These are phyloP conservation scores for Phymastichus coffea DNA, from an alignment of 1,140 invertebrate species.

Conservation along the genomic window DNA sequence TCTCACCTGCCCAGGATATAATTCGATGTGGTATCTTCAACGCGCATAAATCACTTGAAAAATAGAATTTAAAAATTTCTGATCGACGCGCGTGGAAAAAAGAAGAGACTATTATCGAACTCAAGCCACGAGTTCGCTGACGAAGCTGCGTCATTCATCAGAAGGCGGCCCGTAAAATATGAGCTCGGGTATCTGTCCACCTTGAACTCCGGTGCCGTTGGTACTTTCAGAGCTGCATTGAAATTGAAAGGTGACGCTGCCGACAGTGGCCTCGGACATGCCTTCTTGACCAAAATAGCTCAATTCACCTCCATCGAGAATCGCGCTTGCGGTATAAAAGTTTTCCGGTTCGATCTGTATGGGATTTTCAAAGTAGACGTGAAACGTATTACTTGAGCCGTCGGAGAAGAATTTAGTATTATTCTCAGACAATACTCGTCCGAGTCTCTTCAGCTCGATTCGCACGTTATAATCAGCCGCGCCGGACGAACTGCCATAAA, in stretches of 20 bases:
- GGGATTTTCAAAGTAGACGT: slow-evolving; percentile 90
- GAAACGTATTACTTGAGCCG: slow-evolving; percentile 90
- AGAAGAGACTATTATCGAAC: background rate
- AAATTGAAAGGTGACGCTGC: slow-evolving; percentile 89
- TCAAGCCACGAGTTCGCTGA: slow-evolving; percentile 29
- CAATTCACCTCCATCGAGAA: slow-evolving; percentile 86
- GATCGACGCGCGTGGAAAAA: no score
- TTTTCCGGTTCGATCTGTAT: slow-evolving; percentile 89
- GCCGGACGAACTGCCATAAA: slow-evolving; percentile 90
- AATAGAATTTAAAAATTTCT: slow-evolving; percentile 18
- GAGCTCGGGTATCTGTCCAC: slow-evolving; percentile 90
- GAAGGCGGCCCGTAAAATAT: slow-evolving; percentile 85
- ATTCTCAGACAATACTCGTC: slow-evolving; percentile 82
- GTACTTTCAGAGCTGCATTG: slow-evolving; percentile 92
- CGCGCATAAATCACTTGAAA: slow-evolving; percentile 8
- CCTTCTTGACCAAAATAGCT: slow-evolving; percentile 96
- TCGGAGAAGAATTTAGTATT: slow-evolving; percentile 92
- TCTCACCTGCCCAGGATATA: no score
- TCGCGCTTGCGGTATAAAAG: slow-evolving; percentile 87
- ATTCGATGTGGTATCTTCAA: no score
- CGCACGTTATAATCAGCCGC: slow-evolving; percentile 88
- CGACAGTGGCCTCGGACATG: slow-evolving; percentile 85
- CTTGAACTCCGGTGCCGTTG: slow-evolving; percentile 91
- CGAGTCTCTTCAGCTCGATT: slow-evolving; percentile 85
- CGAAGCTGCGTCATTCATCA: slow-evolving; percentile 51